Conservation (phyloP, 2,888 invertebrate species). For the Mamestra brassicae region DNA sequence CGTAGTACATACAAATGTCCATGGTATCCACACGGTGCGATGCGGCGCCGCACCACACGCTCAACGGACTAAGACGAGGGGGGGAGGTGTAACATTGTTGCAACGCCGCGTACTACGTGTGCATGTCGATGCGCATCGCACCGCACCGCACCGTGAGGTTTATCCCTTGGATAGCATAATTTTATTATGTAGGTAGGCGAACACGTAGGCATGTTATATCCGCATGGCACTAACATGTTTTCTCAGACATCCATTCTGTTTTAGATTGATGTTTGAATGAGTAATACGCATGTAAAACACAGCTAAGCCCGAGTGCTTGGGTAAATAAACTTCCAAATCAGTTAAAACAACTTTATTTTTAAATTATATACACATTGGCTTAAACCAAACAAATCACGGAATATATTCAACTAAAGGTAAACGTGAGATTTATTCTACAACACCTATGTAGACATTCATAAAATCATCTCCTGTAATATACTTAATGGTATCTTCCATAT, state of each 20-base stretch:
- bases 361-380: constrained; percentile 7
- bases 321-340: neutral
- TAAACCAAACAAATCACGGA: constrained; percentile 68
- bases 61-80: no score
- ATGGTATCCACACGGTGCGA: no score
- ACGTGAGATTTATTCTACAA: constrained; percentile 74
- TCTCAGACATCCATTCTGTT: neutral
- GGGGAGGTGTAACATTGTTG: no score
- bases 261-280: neutral
- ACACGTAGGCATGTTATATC: neutral
- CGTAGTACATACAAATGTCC: no score
- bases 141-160: no score
- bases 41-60: no score
- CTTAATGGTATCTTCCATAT: constrained; percentile 92
- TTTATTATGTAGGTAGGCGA: no score
- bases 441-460: constrained; percentile 75
- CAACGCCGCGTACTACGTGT: no score
- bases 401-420: constrained; percentile 66
- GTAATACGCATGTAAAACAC: neutral
- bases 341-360: constrained; percentile 6
- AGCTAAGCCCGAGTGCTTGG: neutral
- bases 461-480: constrained; percentile 88
- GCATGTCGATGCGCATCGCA: no score
- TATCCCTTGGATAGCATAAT: no score
- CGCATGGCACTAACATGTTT: neutral